Percentiles rank a stretch among this genome's conserved stretches.
Conservation (phyloP, 2,797 vertebrate genomes). For the Cottoperca gobio region DNA sequence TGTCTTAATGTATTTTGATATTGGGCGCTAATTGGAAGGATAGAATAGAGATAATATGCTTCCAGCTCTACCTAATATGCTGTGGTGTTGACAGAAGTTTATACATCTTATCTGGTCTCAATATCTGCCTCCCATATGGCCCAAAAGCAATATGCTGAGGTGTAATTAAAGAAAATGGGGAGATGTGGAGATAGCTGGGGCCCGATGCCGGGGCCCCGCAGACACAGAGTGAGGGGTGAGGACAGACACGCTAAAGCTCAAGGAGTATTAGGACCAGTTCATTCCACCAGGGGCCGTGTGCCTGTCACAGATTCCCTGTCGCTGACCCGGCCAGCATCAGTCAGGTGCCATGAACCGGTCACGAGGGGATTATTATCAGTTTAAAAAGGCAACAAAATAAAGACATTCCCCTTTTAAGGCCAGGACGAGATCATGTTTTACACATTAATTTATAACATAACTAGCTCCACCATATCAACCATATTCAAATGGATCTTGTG, state of each 20-base stretch:
- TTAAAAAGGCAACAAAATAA: slow-evolving; percentile 44
- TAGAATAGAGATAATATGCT: slow-evolving; percentile 81
- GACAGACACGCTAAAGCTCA: slow-evolving; percentile 85
- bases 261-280: slow-evolving; percentile 76
- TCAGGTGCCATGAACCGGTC: slow-evolving; percentile 45
- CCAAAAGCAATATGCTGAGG: slow-evolving; percentile 82
- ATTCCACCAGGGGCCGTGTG: slow-evolving; percentile 74
- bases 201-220: slow-evolving; percentile 72
- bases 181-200: slow-evolving; percentile 84
- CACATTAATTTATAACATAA: slow-evolving; percentile 55
- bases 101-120: slow-evolving; percentile 88
- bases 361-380: slow-evolving; percentile 49
- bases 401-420: slow-evolving; percentile 29
- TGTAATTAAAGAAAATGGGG: slow-evolving; percentile 90
- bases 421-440: slow-evolving; percentile 43
- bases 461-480: slow-evolving; percentile 19
- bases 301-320: slow-evolving; percentile 64
- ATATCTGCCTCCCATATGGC: slow-evolving; percentile 86
- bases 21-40: slow-evolving; percentile 82
- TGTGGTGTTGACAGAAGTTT: slow-evolving; percentile 87
- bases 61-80: slow-evolving; percentile 84
- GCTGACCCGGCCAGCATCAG: slow-evolving; percentile 58
- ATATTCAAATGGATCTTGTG: slow-evolving; percentile 68
- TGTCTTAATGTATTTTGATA: slow-evolving; percentile 83
- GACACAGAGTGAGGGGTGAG: slow-evolving; percentile 86